phyloP scores from a whole-genome alignment of 53 echinoderm and acorn worm species.

The Henricia sp. region DNA sequence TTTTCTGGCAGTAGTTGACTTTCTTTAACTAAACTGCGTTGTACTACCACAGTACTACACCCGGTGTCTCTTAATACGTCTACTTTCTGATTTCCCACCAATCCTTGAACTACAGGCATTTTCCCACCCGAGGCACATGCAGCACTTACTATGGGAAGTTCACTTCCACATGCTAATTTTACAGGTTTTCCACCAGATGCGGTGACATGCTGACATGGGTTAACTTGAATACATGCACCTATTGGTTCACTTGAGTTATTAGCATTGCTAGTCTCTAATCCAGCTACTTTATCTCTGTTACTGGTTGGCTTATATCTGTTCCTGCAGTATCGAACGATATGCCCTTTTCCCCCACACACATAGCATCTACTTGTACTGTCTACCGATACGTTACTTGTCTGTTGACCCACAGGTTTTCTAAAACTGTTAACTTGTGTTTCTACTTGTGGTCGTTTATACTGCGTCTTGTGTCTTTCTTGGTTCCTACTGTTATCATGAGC shows the following conservation, averaged over 20 bases:
- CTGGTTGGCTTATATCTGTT: neutral
- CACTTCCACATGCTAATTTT: constrained; percentile 21
- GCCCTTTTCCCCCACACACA: constrained; percentile 35
- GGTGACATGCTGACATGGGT: neutral
- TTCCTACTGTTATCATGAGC: neutral
- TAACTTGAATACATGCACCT: constrained; percentile 27
- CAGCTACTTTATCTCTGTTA: constrained; percentile 12
- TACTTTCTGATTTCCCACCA: constrained; percentile 20
- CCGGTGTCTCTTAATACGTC: constrained; percentile 11
- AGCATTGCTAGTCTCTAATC: neutral
- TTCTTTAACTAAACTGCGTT: neutral
- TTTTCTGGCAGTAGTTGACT: constrained; percentile 13
- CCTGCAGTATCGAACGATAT: neutral
- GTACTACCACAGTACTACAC: constrained; percentile 16
- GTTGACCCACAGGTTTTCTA: neutral
- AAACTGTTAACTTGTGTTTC: neutral
- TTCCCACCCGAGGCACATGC: constrained; percentile 13
- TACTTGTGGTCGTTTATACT: constrained; percentile 25
- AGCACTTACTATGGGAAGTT: constrained; percentile 22
- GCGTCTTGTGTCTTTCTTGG: constrained; percentile 9
- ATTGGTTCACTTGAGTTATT: constrained; percentile 6
- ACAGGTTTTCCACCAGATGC: neutral
- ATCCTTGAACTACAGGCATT: constrained; percentile 15
- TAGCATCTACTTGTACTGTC: neutral
- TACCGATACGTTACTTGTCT: neutral